These are phyloP conservation scores for Nycteola revayana DNA, from an alignment of 2,888 invertebrate species.

Conservation along the genomic window DNA sequence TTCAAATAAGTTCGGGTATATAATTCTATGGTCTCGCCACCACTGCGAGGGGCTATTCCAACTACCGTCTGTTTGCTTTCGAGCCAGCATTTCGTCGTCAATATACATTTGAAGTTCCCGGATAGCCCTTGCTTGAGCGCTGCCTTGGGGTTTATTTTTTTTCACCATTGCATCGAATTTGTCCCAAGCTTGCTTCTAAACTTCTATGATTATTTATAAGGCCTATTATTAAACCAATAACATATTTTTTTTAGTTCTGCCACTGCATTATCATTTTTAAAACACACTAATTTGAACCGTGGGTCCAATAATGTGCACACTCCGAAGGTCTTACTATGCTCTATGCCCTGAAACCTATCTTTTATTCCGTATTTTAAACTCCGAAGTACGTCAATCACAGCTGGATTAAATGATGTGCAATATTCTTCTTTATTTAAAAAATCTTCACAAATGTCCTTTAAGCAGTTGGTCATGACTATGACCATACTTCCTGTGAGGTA, in stretches of 20 bases:
- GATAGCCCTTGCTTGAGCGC: no score
- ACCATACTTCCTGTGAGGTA: constrained; percentile 19
- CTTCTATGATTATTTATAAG: constrained; percentile 8
- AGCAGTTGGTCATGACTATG: no score
- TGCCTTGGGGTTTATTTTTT: constrained; percentile 13
- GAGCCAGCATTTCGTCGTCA: constrained; percentile 6
- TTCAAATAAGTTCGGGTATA: constrained; percentile 14
- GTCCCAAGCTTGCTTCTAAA: constrained; percentile 3
- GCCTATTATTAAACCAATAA: constrained; percentile 6
- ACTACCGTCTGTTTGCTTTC: constrained; percentile 4
- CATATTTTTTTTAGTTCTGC: constrained; percentile 10
- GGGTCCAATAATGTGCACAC: constrained; percentile 15
- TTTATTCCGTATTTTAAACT: constrained; percentile 4
- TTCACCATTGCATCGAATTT: constrained; percentile 13
- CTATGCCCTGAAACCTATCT: constrained; percentile 2
- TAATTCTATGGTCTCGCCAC: constrained; percentile 17
- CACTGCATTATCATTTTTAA: constrained; percentile 11
- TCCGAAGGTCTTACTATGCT: constrained; percentile 5
- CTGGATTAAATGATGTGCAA: neutral
- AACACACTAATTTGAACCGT: constrained; percentile 9
- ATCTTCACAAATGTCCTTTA: no score
- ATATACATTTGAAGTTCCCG: no score
- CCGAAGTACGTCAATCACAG: neutral
- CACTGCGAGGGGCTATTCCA: constrained; percentile 25
- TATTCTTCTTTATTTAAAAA: constrained; percentile 3